Percentiles rank a stretch among this genome's conserved stretches.
These are phyloP conservation scores for Stigmatopora argus DNA, from an alignment of 2,113 vertebrate genomes.

Conservation along the genomic window DNA sequence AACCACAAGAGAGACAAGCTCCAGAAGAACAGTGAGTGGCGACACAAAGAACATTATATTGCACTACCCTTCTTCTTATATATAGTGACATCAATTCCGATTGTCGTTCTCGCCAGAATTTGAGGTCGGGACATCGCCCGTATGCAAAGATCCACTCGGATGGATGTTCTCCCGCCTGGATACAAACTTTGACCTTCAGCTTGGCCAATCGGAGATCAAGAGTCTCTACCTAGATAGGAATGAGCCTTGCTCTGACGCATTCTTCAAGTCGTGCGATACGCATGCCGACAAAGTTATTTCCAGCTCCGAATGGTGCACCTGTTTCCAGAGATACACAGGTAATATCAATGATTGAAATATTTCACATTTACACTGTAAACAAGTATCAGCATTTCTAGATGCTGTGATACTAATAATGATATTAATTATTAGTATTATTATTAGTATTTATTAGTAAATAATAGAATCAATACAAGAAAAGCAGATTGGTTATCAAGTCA, in stretches of 20 bases:
- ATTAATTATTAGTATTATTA: too few species aligned
- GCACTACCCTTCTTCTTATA: neutral
- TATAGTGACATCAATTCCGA: neutral
- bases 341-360: conserved; percentile 12
- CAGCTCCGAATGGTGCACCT: conserved; percentile 96
- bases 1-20: conserved; percentile 81
- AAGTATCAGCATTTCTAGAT: neutral
- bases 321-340: conserved; percentile 97
- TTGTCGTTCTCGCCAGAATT: conserved; percentile 67
- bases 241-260: conserved; percentile 81
- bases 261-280: conserved; percentile 91
- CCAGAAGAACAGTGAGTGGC: conserved; percentile 83
- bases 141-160: conserved; percentile 91
- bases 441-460: too few species aligned
- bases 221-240: conserved; percentile 89
- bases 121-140: conserved; percentile 82
- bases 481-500: neutral
- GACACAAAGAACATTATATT: neutral
- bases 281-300: conserved; percentile 84
- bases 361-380: neutral
- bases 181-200: conserved; percentile 86
- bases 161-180: conserved; percentile 98
- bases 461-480: too few species aligned
- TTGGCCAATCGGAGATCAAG: conserved; percentile 89
- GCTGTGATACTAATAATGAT: neutral